Evolutionary conservation across 2,113 vertebrate genomes (phyloP).

Genomic region (Ariopsis seemanni): DNA sequence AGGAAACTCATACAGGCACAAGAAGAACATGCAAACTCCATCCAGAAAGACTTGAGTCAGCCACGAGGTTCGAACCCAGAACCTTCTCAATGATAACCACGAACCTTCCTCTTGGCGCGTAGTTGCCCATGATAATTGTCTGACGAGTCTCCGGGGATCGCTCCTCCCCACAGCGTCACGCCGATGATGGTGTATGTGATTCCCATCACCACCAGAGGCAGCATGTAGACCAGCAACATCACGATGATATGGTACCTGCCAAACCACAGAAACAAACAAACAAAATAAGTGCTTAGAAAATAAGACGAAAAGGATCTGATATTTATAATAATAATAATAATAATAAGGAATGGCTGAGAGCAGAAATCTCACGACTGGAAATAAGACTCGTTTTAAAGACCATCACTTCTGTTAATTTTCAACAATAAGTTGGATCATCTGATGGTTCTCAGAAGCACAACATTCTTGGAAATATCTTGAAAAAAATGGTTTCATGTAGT

Average conservation of each 20-base stretch:
- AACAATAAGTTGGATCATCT: not conserved
- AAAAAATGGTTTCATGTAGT: not conserved
- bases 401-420: not conserved
- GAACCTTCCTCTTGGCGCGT: constrained; percentile 94
- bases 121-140: constrained; percentile 95
- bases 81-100: not conserved
- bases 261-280: not conserved
- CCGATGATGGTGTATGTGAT: constrained; percentile 96
- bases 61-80: too few species aligned
- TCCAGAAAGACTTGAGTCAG: too few species aligned
- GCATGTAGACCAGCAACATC: constrained; percentile 85
- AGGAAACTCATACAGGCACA: too few species aligned
- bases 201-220: constrained; percentile 92
- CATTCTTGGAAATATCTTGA: not conserved
- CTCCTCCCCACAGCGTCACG: constrained; percentile 92
- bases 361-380: not conserved
- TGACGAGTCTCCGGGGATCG: constrained; percentile 92
- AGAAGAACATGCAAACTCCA: too few species aligned
- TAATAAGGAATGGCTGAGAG: not conserved
- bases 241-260: constrained; percentile 91
- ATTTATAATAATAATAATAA: not conserved
- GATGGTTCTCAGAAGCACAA: not conserved
- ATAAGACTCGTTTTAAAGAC: not conserved
- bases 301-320: not conserved
- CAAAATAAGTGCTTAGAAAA: not conserved